These are phyloP conservation scores for Ostrea edulis DNA, from an alignment of 1,140 invertebrate genomes.

Conservation along the genomic window DNA sequence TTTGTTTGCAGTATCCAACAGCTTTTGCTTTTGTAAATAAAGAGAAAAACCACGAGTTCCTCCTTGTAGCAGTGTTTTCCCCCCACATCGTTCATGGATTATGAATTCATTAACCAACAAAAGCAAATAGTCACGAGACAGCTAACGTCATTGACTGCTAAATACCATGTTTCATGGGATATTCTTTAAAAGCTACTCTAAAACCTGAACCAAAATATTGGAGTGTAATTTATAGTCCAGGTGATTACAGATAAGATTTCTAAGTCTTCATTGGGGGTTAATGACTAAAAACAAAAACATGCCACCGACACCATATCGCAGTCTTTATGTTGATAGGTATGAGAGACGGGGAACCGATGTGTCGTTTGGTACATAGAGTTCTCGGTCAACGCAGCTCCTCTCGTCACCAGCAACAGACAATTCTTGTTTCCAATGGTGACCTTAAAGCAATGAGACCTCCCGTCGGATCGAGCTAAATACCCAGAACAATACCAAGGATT, in stretches of 20 bases:
- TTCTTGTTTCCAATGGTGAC: constrained; percentile 14
- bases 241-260: background rate
- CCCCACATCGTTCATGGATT: background rate
- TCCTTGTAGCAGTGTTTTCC: background rate
- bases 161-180: background rate
- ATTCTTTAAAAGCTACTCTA: background rate
- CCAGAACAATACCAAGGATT: constrained; percentile 23
- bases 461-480: constrained; percentile 17
- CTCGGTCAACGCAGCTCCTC: background rate
- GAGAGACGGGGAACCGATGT: background rate
- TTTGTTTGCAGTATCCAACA: constrained; percentile 13
- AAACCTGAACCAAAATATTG: constrained; percentile 26
- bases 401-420: background rate
- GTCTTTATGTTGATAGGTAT: background rate
- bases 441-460: constrained; percentile 17
- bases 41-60: background rate
- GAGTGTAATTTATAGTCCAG: background rate
- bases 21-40: background rate
- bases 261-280: constrained; percentile 21
- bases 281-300: constrained; percentile 19
- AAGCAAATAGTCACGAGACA: background rate
- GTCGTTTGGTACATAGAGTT: background rate
- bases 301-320: background rate
- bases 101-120: constrained; percentile 12
- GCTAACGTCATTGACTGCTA: background rate